These are phyloP conservation scores for Hydractinia symbiolongicarpus DNA, from an alignment of 30 jellyfish, hydroid and myxozoan genomes.

Conservation along the genomic window DNA sequence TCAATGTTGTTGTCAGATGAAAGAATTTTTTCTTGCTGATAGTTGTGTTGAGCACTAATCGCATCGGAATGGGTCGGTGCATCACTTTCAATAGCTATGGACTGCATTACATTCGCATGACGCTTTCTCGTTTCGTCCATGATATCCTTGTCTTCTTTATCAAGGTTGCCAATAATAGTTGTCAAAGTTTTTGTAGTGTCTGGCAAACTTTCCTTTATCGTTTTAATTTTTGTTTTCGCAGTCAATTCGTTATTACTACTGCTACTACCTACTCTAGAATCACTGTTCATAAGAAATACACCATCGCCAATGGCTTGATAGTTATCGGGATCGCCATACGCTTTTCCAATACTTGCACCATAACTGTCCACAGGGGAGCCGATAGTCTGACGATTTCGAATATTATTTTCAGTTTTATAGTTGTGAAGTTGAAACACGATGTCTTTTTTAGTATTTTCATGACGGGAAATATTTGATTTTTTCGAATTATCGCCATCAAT, in stretches of 20 bases:
- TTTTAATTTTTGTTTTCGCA: slow-evolving; percentile 3
- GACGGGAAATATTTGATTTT: background rate
- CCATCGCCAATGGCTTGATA: slow-evolving; percentile 93
- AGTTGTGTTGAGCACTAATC: background rate
- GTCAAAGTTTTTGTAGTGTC: slow-evolving; percentile 22
- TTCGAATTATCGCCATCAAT: background rate
- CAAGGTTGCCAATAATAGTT: slow-evolving; percentile 29
- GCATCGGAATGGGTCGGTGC: background rate
- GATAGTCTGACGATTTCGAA: slow-evolving; percentile 30
- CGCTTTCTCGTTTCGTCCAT: slow-evolving; percentile 9
- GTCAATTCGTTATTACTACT: slow-evolving; percentile 3
- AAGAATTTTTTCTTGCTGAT: background rate
- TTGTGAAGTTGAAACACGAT: background rate
- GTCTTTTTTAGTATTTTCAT: background rate
- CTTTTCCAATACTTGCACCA: slow-evolving; percentile 62
- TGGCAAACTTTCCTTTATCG: slow-evolving; percentile 3
- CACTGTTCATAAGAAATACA: slow-evolving; percentile 43
- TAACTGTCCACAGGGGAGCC: slow-evolving; percentile 53
- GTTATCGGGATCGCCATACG: slow-evolving; percentile 90
- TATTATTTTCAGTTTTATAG: background rate
- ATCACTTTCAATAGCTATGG: slow-evolving; percentile 3
- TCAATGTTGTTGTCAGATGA: slow-evolving; percentile 19
- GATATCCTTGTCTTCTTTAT: slow-evolving; percentile 18
- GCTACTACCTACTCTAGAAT: background rate
- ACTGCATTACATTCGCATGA: background rate